phyloP scores from a whole-genome alignment of 2,797 vertebrate species.

The Enteromius radiatus region DNA sequence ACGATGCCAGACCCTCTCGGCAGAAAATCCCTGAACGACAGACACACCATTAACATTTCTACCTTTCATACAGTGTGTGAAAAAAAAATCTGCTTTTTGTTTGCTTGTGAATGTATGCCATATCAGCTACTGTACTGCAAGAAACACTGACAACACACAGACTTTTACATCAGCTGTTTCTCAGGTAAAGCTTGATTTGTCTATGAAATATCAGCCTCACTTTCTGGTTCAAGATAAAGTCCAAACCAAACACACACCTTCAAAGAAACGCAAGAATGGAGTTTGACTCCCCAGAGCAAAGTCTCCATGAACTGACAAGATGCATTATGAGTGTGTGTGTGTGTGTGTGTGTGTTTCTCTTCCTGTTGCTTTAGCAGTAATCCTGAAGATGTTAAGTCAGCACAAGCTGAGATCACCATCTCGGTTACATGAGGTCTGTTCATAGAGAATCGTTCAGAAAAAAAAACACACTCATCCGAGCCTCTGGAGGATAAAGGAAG shows the following conservation, averaged over 20 bases:
- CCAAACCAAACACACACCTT: background rate
- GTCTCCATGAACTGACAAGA: background rate
- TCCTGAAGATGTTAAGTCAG: slow-evolving; percentile 6
- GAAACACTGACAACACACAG: no score
- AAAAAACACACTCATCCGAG: background rate
- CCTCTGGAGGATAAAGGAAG: background rate
- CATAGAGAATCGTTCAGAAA: background rate
- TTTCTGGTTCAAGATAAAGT: background rate
- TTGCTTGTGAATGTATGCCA: no score
- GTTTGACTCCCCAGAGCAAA: background rate
- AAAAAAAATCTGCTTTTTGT: background rate
- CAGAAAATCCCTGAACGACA: slow-evolving; percentile 48
- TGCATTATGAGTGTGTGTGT: background rate
- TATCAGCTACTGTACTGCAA: no score
- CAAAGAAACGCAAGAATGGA: background rate
- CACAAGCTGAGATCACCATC: background rate
- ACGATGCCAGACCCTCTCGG: slow-evolving; percentile 54
- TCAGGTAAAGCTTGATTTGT: background rate
- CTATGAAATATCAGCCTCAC: background rate
- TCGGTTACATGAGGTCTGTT: background rate
- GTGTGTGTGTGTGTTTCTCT: background rate
- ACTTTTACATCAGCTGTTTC: background rate
- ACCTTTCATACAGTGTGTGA: background rate
- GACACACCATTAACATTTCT: background rate
- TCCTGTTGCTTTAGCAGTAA: slow-evolving; percentile 13